Evolutionary conservation across 2,797 vertebrate species (phyloP).

Genomic region (Meda fulgida): DNA sequence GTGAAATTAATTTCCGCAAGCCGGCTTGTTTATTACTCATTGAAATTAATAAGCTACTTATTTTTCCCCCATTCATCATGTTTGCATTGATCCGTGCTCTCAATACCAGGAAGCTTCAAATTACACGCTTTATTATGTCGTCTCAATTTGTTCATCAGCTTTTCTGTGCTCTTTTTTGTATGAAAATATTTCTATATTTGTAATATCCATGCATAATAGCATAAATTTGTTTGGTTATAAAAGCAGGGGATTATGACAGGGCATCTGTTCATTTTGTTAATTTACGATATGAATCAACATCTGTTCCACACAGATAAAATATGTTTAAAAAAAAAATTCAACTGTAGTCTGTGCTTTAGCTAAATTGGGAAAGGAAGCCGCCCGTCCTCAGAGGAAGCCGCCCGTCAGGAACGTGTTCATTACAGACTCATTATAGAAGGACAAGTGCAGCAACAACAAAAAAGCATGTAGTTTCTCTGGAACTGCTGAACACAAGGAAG

Average conservation of each 20-base stretch:
- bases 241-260: slow-evolving; percentile 52
- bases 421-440: not conserved
- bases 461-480: not conserved
- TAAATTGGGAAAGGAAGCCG: not conserved
- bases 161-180: slow-evolving; percentile 38
- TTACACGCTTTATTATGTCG: slow-evolving; percentile 30
- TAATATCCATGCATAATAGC: slow-evolving; percentile 18
- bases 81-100: slow-evolving; percentile 41
- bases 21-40: slow-evolving; percentile 51
- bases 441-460: not conserved
- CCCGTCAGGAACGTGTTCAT: not conserved
- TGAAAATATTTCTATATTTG: slow-evolving; percentile 40
- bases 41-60: slow-evolving; percentile 60
- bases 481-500: not conserved
- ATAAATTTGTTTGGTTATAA: slow-evolving; percentile 28
- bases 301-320: slow-evolving; percentile 49
- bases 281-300: slow-evolving; percentile 62
- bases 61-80: slow-evolving; percentile 53
- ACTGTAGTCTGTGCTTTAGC: slow-evolving; percentile 22
- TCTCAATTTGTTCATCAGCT: slow-evolving; percentile 43
- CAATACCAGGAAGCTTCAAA: slow-evolving; percentile 38
- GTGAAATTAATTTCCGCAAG: slow-evolving; percentile 58
- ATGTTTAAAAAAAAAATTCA: not conserved
- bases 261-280: slow-evolving; percentile 62
- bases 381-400: not conserved